phyloP scores from a whole-genome alignment of 2,113 vertebrate species.

The Chrysochloris asiatica region DNA sequence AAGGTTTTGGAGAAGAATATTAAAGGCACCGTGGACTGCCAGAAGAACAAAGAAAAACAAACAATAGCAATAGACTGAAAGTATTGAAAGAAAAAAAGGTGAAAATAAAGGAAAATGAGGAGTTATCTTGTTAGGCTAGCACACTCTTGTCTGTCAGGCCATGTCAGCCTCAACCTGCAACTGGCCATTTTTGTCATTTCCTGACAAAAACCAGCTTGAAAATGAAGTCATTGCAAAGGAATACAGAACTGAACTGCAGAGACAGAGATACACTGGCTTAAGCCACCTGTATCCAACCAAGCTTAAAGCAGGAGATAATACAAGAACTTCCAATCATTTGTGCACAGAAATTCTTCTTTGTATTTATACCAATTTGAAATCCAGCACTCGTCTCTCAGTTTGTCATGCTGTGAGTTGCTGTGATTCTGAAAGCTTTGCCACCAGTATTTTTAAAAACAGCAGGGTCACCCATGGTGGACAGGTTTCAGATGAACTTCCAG shows the following conservation, averaged over 20 bases:
- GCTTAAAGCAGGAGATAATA: neutral
- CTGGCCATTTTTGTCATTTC: neutral
- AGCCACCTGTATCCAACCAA: neutral
- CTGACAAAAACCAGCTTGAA: neutral
- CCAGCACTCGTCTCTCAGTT: too few relatives aligned
- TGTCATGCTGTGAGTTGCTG: too few relatives aligned
- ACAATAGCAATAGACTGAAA: slow-evolving; percentile 31
- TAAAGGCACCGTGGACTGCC: too few relatives aligned
- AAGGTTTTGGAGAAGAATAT: too few relatives aligned
- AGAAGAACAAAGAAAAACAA: too few relatives aligned
- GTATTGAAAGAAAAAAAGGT: neutral
- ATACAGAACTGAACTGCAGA: neutral
- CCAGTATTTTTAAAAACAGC: too few relatives aligned
- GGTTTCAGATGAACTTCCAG: too few relatives aligned
- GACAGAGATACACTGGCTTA: neutral
- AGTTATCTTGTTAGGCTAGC: neutral
- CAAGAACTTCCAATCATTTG: neutral
- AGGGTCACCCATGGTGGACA: too few relatives aligned
- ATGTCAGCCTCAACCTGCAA: neutral
- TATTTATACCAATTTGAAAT: neutral
- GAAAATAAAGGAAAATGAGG: neutral
- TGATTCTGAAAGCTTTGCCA: too few relatives aligned
- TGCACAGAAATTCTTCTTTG: neutral
- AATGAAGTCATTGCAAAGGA: neutral
- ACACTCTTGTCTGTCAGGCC: neutral